Evolutionary conservation across 2,888 invertebrate genomes (phyloP), one percentile per base, ranked within the genome.

Genomic region (Aproaerema taeniolella): DNA sequence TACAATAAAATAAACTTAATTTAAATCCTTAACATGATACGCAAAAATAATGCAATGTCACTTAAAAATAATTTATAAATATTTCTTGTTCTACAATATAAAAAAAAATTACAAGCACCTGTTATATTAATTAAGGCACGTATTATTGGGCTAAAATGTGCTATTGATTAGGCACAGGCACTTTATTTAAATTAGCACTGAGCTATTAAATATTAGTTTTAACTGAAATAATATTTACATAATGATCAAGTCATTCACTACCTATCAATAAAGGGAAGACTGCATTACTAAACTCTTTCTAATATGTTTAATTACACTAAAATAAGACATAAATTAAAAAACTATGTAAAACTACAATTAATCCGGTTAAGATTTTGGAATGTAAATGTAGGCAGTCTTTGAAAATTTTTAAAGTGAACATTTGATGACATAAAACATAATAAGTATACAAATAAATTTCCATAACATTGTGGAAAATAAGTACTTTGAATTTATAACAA

Each of bases 301-400:
- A n/a, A n/a, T n/a, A n/a, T n/a, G 42, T 20, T 33, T 17, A 16
- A 25, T 20, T 2, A 33, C 13, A 35, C 14, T 26, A 26, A n/a
- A 26, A 26, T 5, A 26, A 26, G 20, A 42, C 31, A 30, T 37
- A 49, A 47, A 47, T 47, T 56, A 60, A 54, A 38, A 61, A 55
- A 59, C 52, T n/a, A n/a, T n/a, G n/a, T 34, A 16, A 24, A 25
- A 41, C 28, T 39, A 46, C 20, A 33, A 37, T 39, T 48, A 46
- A 45, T 45, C 41, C 40, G 53, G 41, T 61, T 53, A 58, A 49
- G 42, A 56, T 58, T 63, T 66, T 70, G 72, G 73, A 74, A 74
- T 74, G 73, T 72, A 49, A 58, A 58, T 53, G 50, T 55, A 53
- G 53, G 58, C 67, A 66, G 68, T 67, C 67, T 67, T 64, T 50